Base-by-base conservation (phyloP, 2,888 invertebrate species). In the Pseudanteris insignis region DNA sequence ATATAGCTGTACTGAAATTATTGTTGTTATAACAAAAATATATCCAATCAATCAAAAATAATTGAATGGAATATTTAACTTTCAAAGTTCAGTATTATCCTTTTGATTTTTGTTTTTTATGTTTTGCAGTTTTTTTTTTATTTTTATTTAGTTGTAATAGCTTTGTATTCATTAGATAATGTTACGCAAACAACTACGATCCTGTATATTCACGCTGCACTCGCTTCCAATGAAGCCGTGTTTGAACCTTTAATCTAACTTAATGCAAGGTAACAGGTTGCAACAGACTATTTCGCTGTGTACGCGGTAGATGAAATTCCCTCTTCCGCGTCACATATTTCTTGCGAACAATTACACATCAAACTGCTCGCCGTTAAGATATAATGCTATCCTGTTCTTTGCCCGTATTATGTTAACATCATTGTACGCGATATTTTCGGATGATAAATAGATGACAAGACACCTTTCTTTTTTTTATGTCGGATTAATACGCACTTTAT, bases 181-280 rank as follows among this genome's bases (percentile, higher is more conserved):
- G 28, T 50, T 21, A 47, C 24, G 37, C 30, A 30, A 47, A 47
- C 30, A 47, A 47, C 47, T 3, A 36, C 29, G 40, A 28, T 34
- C 40, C 41, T n/a, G n/a, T n/a, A n/a, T 37, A 50, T 50, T 41
- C 40, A 28, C 33, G 29, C 32, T 30, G 24, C 38, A 12, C 34
- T 40, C 4, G 24, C 34, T 13, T 43, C 21, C 36, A 18, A 41
- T 38, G 21, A 25, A 15, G 30, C 21, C 18, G 11, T n/a, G 6
- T 51, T 41, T 8, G 40, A 32, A 34, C 41, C 10, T 36, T 43
- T 51, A 51, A 43, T 33, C 41, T 38, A 11, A 14, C 15, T 48
- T 48, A 38, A 30, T 38, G 48, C 30, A 48, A 11, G 48, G 28
- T 41, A 51, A 51, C 51, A 36, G 29, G 41, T 36, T 36, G 41